Conservation (phyloP, 2,113 vertebrate genomes). For the Lepus europaeus region DNA sequence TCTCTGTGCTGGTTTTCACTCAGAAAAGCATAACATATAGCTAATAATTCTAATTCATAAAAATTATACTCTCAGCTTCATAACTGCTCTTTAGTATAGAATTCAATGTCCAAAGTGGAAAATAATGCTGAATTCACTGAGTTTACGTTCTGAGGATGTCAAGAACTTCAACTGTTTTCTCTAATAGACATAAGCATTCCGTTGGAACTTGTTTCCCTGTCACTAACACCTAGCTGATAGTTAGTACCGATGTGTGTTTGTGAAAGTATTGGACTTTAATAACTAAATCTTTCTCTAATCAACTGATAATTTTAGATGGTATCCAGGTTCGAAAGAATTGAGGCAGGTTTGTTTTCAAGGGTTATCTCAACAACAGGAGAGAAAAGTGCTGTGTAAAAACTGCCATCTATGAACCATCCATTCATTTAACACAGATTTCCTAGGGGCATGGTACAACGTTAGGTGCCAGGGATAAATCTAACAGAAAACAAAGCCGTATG, state of each 20-base stretch:
- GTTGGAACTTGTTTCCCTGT: background rate
- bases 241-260: background rate
- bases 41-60: no score
- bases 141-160: background rate
- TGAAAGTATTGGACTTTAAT: slow-evolving; percentile 1
- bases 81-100: background rate
- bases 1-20: no score
- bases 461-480: background rate
- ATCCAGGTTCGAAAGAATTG: background rate
- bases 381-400: background rate
- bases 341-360: background rate
- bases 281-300: background rate
- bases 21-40: no score
- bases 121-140: background rate
- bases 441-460: background rate
- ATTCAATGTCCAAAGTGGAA: background rate
- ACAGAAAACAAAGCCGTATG: background rate
- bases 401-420: background rate
- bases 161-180: background rate
- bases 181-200: background rate
- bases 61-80: background rate
- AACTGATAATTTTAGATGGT: background rate
- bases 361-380: background rate
- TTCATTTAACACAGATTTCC: slow-evolving; percentile 10
- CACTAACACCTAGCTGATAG: background rate